Conservation (phyloP, 2,797 vertebrate species). For the Adrianichthys oophorus region DNA sequence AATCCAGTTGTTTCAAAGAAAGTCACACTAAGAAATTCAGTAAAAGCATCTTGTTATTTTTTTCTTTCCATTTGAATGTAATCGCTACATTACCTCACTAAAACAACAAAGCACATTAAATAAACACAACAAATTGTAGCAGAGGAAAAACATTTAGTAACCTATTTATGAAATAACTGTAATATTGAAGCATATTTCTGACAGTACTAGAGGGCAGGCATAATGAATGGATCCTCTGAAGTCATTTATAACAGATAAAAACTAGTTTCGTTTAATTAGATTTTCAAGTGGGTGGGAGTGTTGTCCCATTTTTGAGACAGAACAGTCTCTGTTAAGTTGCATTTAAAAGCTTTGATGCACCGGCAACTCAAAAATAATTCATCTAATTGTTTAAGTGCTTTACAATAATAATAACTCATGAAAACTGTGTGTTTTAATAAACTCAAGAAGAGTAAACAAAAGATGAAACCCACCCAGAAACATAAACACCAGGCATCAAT, state of each 20-base stretch:
- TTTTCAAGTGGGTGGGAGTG: constrained; percentile 79
- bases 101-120: constrained; percentile 29
- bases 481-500: no score
- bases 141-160: constrained; percentile 69
- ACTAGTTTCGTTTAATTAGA: constrained; percentile 89
- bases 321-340: constrained; percentile 76
- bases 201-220: constrained; percentile 82
- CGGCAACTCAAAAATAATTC: constrained; percentile 56
- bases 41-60: constrained; percentile 32
- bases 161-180: constrained; percentile 84
- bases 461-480: constrained; percentile 15
- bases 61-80: constrained; percentile 5
- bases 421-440: constrained; percentile 63
- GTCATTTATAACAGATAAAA: constrained; percentile 85
- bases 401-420: constrained; percentile 50
- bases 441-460: constrained; percentile 35
- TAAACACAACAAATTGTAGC: constrained; percentile 55
- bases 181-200: constrained; percentile 80
- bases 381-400: no score
- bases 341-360: constrained; percentile 70
- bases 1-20: constrained; percentile 44
- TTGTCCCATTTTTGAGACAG: constrained; percentile 81
- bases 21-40: constrained; percentile 57
- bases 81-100: constrained; percentile 18
- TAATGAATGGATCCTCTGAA: constrained; percentile 84